Conservation (phyloP, 2,888 invertebrate species). For the Hydroisotoma schaefferi region DNA sequence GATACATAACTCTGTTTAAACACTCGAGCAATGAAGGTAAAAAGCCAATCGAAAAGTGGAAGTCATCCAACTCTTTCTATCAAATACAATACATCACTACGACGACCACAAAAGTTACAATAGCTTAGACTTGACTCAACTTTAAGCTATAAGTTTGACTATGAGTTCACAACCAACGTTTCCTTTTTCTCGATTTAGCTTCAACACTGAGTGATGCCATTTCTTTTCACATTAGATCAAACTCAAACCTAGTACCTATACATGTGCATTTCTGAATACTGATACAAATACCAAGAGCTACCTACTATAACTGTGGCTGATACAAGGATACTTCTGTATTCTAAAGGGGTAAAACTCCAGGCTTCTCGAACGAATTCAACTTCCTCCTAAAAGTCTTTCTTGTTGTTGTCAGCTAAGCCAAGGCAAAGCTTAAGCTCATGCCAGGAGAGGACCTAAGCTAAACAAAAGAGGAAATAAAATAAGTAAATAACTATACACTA, state of each 20-base stretch:
- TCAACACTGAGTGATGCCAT: conserved; percentile 6
- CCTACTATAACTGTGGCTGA: too few species aligned
- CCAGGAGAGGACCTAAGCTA: too few species aligned
- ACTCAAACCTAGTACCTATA: neutral
- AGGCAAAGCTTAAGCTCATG: too few species aligned
- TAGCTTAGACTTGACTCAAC: neutral
- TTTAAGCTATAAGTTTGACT: neutral
- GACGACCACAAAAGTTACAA: conserved; percentile 7
- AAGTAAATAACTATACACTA: too few species aligned
- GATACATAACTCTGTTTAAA: conserved; percentile 14
- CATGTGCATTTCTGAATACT: neutral
- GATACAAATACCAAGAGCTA: too few species aligned
- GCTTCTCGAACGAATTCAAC: neutral
- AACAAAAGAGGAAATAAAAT: too few species aligned
- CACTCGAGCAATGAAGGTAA: conserved; percentile 13
- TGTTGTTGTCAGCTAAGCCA: neutral
- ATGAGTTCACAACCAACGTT: neutral
- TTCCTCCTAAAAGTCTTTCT: neutral
- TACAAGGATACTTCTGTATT: too few species aligned
- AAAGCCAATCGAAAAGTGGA: conserved; percentile 14
- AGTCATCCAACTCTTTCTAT: conserved; percentile 13
- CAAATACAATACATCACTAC: conserved; percentile 4
- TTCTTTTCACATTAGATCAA: conserved; percentile 9
- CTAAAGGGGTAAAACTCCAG: too few species aligned
- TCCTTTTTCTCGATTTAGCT: conserved; percentile 9